These are phyloP conservation scores for Sinhomidia bicolor DNA, from an alignment of 2,888 invertebrate species.

Conservation along the genomic window DNA sequence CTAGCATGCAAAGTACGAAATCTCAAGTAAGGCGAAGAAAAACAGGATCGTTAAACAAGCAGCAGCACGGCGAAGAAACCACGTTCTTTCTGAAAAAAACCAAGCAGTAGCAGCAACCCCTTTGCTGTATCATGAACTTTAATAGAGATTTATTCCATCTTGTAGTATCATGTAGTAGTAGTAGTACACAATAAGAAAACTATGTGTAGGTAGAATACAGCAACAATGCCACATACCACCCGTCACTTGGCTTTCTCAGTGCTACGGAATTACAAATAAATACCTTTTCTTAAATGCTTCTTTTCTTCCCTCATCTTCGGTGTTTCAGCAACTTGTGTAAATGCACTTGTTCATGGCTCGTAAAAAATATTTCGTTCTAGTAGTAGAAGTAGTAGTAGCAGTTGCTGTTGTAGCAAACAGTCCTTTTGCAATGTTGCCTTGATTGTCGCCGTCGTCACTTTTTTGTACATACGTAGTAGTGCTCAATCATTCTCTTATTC, in stretches of 20 bases:
- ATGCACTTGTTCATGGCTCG: not conserved
- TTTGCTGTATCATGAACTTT: too few species aligned
- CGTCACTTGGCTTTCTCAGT: not conserved
- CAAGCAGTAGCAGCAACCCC: too few species aligned
- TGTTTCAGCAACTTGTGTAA: not conserved
- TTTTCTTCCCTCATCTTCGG: not conserved
- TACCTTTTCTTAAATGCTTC: not conserved
- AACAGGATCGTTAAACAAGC: not conserved
- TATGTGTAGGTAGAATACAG: not conserved
- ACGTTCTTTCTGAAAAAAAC: not conserved
- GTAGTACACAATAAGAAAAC: not conserved
- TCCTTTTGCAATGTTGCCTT: too few species aligned
- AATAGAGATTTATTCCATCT: not conserved
- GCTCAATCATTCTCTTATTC: not conserved
- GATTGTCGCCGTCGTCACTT: too few species aligned
- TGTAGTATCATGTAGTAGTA: not conserved
- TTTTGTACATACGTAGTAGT: not conserved
- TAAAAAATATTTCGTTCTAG: not conserved
- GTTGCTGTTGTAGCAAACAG: not conserved
- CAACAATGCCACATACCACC: not conserved
- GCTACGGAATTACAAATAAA: too few species aligned
- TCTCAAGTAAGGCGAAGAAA: not conserved
- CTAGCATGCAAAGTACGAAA: not conserved
- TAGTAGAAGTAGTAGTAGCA: not conserved
- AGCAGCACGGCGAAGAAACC: not conserved